Conservation (phyloP, 2,888 invertebrate species). For the Parnassius apollo region DNA sequence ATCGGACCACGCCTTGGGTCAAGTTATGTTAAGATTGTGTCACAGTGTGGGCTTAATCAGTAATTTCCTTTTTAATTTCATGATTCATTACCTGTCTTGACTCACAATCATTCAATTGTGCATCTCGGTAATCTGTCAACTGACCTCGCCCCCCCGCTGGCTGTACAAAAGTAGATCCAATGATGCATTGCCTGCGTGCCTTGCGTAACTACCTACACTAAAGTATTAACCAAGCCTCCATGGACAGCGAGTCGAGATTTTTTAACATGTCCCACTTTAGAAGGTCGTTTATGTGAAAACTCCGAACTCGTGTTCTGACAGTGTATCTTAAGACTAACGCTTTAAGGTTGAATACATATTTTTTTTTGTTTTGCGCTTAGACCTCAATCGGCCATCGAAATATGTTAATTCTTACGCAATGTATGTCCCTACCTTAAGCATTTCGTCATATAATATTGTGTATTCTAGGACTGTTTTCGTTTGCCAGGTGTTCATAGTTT, state of each 20-base stretch:
- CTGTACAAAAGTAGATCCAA: conserved; percentile 27
- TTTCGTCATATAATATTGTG: conserved; percentile 24
- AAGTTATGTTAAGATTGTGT: conserved; percentile 36
- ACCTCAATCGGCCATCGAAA: conserved; percentile 31
- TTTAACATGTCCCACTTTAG: conserved; percentile 30
- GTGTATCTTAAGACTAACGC: conserved; percentile 5
- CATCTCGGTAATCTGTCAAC: conserved; percentile 46
- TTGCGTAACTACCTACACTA: conserved; percentile 32
- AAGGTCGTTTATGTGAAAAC: conserved; percentile 63
- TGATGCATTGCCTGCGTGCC: conserved; percentile 45
- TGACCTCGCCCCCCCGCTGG: conserved; percentile 48
- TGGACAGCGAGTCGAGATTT: conserved; percentile 35
- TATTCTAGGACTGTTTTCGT: conserved; percentile 15
- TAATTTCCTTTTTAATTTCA: conserved; percentile 53
- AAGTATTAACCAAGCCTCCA: conserved; percentile 42
- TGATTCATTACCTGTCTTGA: conserved; percentile 49
- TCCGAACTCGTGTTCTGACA: conserved; percentile 48
- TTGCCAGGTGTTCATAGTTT: conserved; percentile 19
- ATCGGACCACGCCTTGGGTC: conserved; percentile 47
- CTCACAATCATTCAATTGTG: conserved; percentile 49
- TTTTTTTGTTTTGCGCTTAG: conserved; percentile 6
- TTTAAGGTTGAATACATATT: conserved; percentile 11
- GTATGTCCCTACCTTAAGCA: conserved; percentile 22
- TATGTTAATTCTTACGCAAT: conserved; percentile 42
- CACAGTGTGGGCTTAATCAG: conserved; percentile 48